Evolutionary conservation across 2,888 invertebrate species (phyloP).

Genomic region (Drosophila lutescens): DNA sequence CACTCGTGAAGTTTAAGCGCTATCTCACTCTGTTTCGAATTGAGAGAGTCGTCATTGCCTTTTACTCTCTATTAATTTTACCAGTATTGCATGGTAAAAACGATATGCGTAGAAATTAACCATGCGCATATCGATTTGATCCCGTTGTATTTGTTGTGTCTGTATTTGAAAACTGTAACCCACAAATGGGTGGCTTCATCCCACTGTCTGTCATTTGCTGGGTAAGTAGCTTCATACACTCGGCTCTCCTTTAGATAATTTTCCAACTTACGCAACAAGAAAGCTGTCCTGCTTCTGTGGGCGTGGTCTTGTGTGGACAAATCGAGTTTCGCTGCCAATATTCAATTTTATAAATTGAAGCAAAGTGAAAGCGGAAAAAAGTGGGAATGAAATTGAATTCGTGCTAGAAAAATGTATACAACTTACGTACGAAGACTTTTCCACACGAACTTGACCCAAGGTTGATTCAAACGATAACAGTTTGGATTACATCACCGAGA

Average conservation of each 20-base stretch:
- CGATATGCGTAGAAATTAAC: too few relatives aligned
- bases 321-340: slow-evolving; percentile 75
- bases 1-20: too few relatives aligned
- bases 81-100: too few relatives aligned
- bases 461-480: slow-evolving; percentile 24
- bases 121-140: too few relatives aligned
- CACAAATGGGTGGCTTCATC: not conserved
- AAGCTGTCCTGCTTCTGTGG: slow-evolving; percentile 44
- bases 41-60: too few relatives aligned
- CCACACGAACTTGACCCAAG: slow-evolving; percentile 18
- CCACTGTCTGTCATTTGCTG: slow-evolving; percentile 38
- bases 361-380: slow-evolving; percentile 60
- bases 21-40: too few relatives aligned
- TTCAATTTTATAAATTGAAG: slow-evolving; percentile 78
- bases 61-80: too few relatives aligned
- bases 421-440: slow-evolving; percentile 42
- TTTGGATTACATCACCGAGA: slow-evolving; percentile 25
- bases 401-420: slow-evolving; percentile 47
- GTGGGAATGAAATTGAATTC: slow-evolving; percentile 59
- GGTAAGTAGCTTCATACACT: slow-evolving; percentile 25
- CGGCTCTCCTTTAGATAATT: slow-evolving; percentile 42
- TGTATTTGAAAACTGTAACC: not conserved
- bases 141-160: too few relatives aligned
- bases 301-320: slow-evolving; percentile 51
- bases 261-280: slow-evolving; percentile 68